A percentile compares a stretch with the other conserved stretches of the same genome.
Evolutionary conservation across 2,113 vertebrate species (phyloP).

Genomic region (Oncorhynchus gorbuscha): DNA sequence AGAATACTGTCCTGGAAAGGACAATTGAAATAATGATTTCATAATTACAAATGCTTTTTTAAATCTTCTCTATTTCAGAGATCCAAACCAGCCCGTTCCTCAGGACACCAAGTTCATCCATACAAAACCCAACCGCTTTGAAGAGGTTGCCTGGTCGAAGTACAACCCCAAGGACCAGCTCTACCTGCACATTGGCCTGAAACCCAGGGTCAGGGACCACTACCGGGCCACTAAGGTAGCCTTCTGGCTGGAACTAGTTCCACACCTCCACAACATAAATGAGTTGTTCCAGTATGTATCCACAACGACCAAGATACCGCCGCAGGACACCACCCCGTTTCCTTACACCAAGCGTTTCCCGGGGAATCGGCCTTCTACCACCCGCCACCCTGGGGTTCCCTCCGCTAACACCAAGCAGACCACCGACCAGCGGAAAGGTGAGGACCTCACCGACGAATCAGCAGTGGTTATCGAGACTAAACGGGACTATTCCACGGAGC

Average conservation of each 20-base stretch:
- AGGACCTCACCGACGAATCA: constrained; percentile 76
- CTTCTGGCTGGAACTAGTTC: constrained; percentile 95
- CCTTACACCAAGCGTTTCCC: constrained; percentile 88
- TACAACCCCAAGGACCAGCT: constrained; percentile 96
- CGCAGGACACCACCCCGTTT: constrained; percentile 91
- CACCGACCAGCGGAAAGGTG: constrained; percentile 82
- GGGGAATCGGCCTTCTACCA: constrained; percentile 89
- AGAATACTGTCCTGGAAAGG: not conserved
- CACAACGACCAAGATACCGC: constrained; percentile 92
- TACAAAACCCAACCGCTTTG: constrained; percentile 95
- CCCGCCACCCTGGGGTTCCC: constrained; percentile 88
- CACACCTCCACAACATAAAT: constrained; percentile 92
- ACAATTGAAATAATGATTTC: not conserved
- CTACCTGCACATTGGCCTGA: constrained; percentile 94
- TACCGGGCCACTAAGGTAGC: constrained; percentile 96
- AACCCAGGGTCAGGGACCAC: constrained; percentile 90
- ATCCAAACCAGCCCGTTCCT: constrained; percentile 94
- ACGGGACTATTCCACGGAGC: constrained; percentile 90
- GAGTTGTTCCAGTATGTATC: constrained; percentile 94
- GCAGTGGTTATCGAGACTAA: constrained; percentile 90
- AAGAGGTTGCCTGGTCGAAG: constrained; percentile 97
- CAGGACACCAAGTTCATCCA: constrained; percentile 98
- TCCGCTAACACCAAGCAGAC: constrained; percentile 85
- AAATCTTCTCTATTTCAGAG: constrained; percentile 66
- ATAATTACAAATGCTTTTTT: constrained; percentile 25